Evolutionary conservation across 2,113 vertebrate species (phyloP), one percentile per base, ranked within the genome.

Genomic region (Pampusana beccarii): DNA sequence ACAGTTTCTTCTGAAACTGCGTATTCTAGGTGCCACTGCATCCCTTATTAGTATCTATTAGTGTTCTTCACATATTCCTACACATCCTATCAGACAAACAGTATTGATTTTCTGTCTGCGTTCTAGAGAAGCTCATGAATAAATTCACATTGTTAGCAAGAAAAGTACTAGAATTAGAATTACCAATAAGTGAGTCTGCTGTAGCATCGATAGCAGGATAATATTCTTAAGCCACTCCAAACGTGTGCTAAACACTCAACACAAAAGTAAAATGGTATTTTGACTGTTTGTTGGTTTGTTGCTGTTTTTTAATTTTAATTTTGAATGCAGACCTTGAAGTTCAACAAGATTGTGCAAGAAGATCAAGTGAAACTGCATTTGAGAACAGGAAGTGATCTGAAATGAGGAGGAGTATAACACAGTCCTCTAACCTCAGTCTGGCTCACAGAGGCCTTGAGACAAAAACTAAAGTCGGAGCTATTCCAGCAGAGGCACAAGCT

Each of bases 61-160:
- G 82, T 5, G 50, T 72, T 65, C 80, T 66, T 83, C 69, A 58
- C 33, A 8, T 64, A 56, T 46, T 64, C 66, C 71, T 77, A 58
- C 46, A 74, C 70, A 56, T 73, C 65, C 56, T 51, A 24, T 38
- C 44, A 93, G 87, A 60, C 50, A 51, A 82, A 25, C 56, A 65
- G 31, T 5, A 79, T 82, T 65, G 90, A 91, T 85, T 93, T 92
- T 40, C 78, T 92, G 83, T 69, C 87, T 50, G n/a, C 2, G 0
- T 46, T 42, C 34, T 64, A 48, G 61, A 36, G n/a, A 77, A 73
- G 16, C 57, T 79, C 29, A 81, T 88, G 75, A 82, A 91, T 91
- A 57, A 79, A 93, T 91, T 91, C 84, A 91, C 56, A 28, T 51
- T 74, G 66, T 88, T 94, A 91, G 88, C 85, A 94, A 66, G 44